Percentiles rank a stretch among this genome's conserved stretches.
Evolutionary conservation across 2,888 invertebrate genomes (phyloP).

Genomic region (Brachyopa scutellaris): DNA sequence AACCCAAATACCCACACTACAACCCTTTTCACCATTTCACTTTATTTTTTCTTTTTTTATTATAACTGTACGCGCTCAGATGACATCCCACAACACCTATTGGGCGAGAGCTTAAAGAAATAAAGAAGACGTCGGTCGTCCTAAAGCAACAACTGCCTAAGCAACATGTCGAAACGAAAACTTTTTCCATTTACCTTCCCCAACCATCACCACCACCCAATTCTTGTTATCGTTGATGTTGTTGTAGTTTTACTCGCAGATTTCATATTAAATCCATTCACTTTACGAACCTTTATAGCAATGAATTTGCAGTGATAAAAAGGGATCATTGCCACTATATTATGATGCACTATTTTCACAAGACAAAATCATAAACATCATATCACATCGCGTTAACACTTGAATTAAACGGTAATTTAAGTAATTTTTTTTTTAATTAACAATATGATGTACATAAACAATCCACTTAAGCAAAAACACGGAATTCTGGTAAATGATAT

Average conservation of each 20-base stretch:
- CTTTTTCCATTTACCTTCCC: conserved; percentile 26
- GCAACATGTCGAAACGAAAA: conserved; percentile 65
- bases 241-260: conserved; percentile 4
- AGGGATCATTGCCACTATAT: background rate
- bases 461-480: conserved; percentile 8
- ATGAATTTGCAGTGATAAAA: background rate
- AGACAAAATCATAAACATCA: background rate
- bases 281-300: conserved; percentile 25
- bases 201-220: background rate
- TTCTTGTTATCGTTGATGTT: conserved; percentile 16
- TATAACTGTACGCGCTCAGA: conserved; percentile 43
- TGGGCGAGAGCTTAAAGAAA: conserved; percentile 23
- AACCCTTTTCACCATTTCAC: conserved; percentile 13
- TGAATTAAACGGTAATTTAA: too few species aligned
- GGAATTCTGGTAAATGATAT: conserved; percentile 17
- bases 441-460: too few species aligned
- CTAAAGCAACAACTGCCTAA: conserved; percentile 69
- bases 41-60: background rate
- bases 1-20: conserved; percentile 23
- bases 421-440: too few species aligned
- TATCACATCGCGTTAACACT: background rate
- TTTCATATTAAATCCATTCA: conserved; percentile 15
- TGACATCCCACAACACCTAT: conserved; percentile 31
- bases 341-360: conserved; percentile 6
- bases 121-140: conserved; percentile 19